Evolutionary conservation across 2,797 vertebrate genomes (phyloP).

Genomic region (Channa striata): DNA sequence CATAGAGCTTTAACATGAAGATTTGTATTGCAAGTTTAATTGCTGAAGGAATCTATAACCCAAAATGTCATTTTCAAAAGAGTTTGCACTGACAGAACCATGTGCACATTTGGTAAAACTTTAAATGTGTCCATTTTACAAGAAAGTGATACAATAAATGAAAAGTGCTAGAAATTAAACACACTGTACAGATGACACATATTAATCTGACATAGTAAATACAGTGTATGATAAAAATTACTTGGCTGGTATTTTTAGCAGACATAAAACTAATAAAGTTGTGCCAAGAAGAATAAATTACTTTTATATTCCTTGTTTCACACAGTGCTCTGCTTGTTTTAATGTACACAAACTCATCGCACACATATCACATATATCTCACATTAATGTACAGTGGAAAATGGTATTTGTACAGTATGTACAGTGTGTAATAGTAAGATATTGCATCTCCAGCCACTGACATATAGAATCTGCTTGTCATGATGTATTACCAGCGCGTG

Average conservation of each 20-base stretch:
- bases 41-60: too few relatives aligned
- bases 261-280: not conserved
- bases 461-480: conserved; percentile 40
- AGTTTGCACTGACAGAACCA: too few relatives aligned
- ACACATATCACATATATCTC: conserved; percentile 4
- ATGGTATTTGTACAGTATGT: conserved; percentile 8
- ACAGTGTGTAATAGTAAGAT: conserved; percentile 29
- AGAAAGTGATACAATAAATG: not conserved
- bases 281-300: conserved; percentile 4
- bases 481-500: conserved; percentile 46
- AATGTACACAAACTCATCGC: conserved; percentile 5
- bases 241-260: conserved; percentile 9
- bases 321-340: conserved; percentile 6
- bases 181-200: not conserved
- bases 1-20: not conserved
- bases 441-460: conserved; percentile 37
- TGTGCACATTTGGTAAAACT: not conserved
- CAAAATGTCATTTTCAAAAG: too few relatives aligned
- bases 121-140: not conserved
- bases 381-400: not conserved
- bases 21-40: too few relatives aligned
- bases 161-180: not conserved
- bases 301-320: not conserved
- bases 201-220: not conserved
- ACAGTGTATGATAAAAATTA: not conserved